A percentile compares a stretch with the other conserved stretches of the same genome.
Evolutionary conservation across 2,797 vertebrate genomes (phyloP).

Genomic region (Phoxinus dragarum): DNA sequence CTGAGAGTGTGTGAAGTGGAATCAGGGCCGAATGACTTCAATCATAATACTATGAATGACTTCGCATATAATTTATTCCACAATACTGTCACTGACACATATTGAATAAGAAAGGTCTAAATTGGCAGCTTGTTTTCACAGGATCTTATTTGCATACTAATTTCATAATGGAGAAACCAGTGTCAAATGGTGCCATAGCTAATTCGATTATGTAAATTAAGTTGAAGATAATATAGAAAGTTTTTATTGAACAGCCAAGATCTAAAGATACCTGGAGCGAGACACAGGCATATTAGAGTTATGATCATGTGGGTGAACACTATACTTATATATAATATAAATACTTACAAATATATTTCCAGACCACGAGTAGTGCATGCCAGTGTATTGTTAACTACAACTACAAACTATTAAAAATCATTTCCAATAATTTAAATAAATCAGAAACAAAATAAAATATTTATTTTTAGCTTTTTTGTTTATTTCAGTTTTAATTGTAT

Average conservation of each 20-base stretch:
- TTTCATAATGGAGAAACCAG: conserved; percentile 27
- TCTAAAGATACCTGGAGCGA: conserved; percentile 9
- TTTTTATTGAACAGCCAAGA: conserved; percentile 9
- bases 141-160: conserved; percentile 45
- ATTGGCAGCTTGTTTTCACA: conserved; percentile 38
- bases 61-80: conserved; percentile 25
- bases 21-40: conserved; percentile 1
- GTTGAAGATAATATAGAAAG: conserved; percentile 10
- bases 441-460: neutral
- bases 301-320: neutral
- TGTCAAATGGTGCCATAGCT: conserved; percentile 20
- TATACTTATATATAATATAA: too few relatives aligned
- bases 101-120: conserved; percentile 29
- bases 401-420: neutral
- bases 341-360: neutral
- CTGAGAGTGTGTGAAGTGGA: neutral
- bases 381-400: neutral
- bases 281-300: neutral
- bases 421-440: neutral
- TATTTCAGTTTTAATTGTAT: too few relatives aligned
- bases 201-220: conserved; percentile 47
- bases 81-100: conserved; percentile 16
- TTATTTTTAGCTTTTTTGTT: too few relatives aligned
- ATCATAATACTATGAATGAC: conserved; percentile 14
- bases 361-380: neutral